Base-by-base conservation (phyloP, 2,888 invertebrate genomes). In the Zhuqinia jingwanae region DNA sequence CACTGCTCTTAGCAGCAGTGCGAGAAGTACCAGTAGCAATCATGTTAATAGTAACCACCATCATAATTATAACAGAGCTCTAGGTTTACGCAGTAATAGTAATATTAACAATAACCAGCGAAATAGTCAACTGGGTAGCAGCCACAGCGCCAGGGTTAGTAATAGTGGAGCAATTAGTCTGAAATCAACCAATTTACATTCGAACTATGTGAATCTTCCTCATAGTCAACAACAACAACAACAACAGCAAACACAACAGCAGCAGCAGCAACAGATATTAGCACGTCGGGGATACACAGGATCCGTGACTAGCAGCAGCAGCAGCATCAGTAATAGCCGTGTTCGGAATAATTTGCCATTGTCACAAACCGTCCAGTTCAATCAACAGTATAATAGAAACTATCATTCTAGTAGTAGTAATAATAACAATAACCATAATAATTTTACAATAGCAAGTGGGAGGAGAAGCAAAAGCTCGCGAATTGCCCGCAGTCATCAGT, bases 121-220 rank as follows among this genome's bases (percentile, higher is more conserved):
- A 81, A 81, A 58, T 77, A 86, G 86, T 86, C 80, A 81, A 53
- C 22, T 70, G 75, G 27, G 45, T 78, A 70, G 83, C 42, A 85
- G 79, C 68, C 79, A 58, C 70, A 75, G 77, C 68, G 78, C 85
- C 78, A 85, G 85, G 50, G 85, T 79, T 70, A 78, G 78, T 73
- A 63, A 70, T 79, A 85, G 78, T 79, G 85, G 86, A 86, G 76
- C 86, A 81, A 86, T 86, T 86, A 86, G 86, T 86, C 86, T 86
- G 81, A 86, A 86, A 86, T 68, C 86, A 81, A 79, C 81, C 81
- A 86, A 80, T 68, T 77, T 81, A 81, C 86, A 86, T 86, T 86
- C 86, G 86, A 86, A 86, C 68, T 87, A 88, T 78, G 88, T 89
- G 56, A 89, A 81, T 79, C 79, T 89, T 70, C 87, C 82, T 70